Conservation (phyloP, 2,797 vertebrate genomes). For the Pangasius sanitwongsei region DNA sequence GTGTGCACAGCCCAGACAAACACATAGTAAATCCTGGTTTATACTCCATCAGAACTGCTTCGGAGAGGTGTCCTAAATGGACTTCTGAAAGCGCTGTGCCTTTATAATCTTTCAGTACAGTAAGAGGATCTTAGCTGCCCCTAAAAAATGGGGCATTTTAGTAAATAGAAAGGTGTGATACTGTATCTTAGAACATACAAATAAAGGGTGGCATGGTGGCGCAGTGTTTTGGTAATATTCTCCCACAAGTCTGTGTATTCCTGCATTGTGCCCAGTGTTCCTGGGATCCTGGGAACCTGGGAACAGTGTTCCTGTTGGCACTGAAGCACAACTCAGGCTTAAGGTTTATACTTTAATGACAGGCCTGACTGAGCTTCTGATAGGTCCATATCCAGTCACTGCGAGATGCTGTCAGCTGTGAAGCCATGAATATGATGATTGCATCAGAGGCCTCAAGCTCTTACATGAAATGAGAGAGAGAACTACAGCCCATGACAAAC, state of each 20-base stretch:
- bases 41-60: neutral
- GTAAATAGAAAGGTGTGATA: neutral
- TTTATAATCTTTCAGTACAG: neutral
- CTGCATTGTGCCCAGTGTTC: no score
- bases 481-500: neutral
- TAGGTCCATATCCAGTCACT: neutral
- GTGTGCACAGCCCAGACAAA: constrained; percentile 54
- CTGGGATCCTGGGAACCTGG: no score
- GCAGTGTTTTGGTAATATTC: neutral
- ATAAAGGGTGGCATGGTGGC: neutral
- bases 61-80: neutral
- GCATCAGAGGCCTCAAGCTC: neutral
- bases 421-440: neutral
- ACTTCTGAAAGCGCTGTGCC: neutral
- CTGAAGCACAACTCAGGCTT: neutral
- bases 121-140: no score
- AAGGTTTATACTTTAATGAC: neutral
- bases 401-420: neutral
- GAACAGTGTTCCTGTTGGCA: neutral
- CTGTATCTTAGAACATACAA: neutral
- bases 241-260: neutral
- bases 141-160: no score
- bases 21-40: neutral
- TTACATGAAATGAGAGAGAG: neutral
- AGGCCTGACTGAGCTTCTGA: neutral